phyloP scores from a whole-genome alignment of 2,113 vertebrate species.

The Poeciliopsis occidentalis region DNA sequence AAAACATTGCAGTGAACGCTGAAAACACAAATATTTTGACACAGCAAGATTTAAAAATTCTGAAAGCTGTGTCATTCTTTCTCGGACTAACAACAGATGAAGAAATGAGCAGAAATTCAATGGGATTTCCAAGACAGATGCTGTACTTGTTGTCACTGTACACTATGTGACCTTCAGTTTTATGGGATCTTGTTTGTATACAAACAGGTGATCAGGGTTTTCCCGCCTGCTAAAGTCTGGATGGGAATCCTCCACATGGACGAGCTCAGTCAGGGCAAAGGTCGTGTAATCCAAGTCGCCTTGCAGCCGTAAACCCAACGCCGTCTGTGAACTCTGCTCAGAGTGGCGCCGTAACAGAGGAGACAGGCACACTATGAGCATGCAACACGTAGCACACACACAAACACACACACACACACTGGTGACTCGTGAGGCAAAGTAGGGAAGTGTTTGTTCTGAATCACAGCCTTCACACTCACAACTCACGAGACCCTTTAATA shows the following conservation, averaged over 20 bases:
- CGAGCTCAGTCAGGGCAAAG: conserved; percentile 39
- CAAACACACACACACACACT: background rate
- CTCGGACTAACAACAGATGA: too few relatives aligned
- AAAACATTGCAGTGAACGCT: background rate
- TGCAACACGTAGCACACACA: too few relatives aligned
- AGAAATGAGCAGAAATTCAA: too few relatives aligned
- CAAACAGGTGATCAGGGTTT: background rate
- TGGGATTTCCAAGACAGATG: too few relatives aligned
- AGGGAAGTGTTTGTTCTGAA: conserved; percentile 2
- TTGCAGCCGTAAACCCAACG: background rate
- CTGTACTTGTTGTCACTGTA: too few relatives aligned
- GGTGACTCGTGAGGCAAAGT: conserved; percentile 7
- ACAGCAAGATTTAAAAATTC: background rate
- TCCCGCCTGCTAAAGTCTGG: background rate
- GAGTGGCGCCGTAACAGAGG: conserved; percentile 1
- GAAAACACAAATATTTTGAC: too few relatives aligned
- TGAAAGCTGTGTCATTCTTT: too few relatives aligned
- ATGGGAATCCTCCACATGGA: conserved; percentile 23
- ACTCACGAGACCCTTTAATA: too few relatives aligned
- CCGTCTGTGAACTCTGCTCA: conserved; percentile 13
- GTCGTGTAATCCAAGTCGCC: conserved; percentile 27
- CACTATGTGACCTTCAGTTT: too few relatives aligned
- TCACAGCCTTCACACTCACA: too few relatives aligned
- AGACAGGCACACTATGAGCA: background rate
- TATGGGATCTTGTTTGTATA: background rate